Evolutionary conservation across 2,888 invertebrate species (phyloP).

Genomic region (Coenonympha arcania): DNA sequence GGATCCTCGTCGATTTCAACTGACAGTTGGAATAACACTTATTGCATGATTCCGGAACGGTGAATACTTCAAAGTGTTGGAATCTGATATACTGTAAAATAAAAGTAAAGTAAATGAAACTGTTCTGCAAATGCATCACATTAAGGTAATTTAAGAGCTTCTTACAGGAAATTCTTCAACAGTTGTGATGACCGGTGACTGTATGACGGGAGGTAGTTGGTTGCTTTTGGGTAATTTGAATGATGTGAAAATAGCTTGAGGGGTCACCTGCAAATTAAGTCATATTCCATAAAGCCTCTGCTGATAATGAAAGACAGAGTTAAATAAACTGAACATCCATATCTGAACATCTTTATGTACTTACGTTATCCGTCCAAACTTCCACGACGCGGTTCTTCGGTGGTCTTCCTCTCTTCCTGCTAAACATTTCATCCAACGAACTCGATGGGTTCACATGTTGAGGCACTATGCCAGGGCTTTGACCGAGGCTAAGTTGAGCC

Average conservation of each 20-base stretch:
- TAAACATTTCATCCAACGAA: slow-evolving; percentile 92
- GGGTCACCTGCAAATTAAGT: slow-evolving; percentile 80
- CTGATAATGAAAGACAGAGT: no score
- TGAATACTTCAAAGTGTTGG: slow-evolving; percentile 77
- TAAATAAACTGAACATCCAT: no score
- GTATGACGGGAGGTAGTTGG: slow-evolving; percentile 58
- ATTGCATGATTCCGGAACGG: slow-evolving; percentile 76
- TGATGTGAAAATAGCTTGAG: slow-evolving; percentile 93
- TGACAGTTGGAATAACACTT: slow-evolving; percentile 82
- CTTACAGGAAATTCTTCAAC: slow-evolving; percentile 69
- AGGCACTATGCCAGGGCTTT: slow-evolving; percentile 52
- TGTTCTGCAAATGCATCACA: background rate
- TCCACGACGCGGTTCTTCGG: slow-evolving; percentile 96
- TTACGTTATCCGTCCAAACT: slow-evolving; percentile 89
- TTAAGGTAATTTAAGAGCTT: background rate
- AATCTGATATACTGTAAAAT: slow-evolving; percentile 69
- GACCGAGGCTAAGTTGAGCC: slow-evolving; percentile 60
- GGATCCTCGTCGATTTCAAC: slow-evolving; percentile 78
- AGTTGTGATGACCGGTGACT: slow-evolving; percentile 58
- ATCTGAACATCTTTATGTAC: no score
- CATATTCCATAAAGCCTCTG: no score
- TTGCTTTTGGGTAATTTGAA: slow-evolving; percentile 89
- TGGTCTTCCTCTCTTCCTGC: slow-evolving; percentile 94
- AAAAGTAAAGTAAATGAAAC: background rate
- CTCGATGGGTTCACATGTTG: slow-evolving; percentile 74